Base-by-base conservation (phyloP, 1,140 invertebrate species). In the Tetragnatha versicolor region DNA sequence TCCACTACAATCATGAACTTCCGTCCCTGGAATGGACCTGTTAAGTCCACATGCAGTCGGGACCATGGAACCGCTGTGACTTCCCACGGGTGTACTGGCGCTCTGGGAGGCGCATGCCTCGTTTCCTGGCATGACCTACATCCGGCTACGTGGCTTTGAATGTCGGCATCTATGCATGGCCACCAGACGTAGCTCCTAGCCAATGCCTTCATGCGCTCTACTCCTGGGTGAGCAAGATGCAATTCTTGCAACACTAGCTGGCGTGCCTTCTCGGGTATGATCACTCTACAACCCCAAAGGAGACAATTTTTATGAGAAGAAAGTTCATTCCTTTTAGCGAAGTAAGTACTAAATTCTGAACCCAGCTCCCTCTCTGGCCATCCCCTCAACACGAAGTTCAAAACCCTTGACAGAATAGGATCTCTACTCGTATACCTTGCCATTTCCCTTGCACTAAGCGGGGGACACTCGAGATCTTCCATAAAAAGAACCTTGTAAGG, bases 191-290 rank as follows among this genome's bases (percentile, higher is more conserved):
- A 88, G 14, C 81, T 83, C 20, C 88, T 58, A 2, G 89, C 84
- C 17, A 88, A 55, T 1, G 83, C 79, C 82, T 90, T 90, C 88
- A 90, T 90, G 0, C 83, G 84, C 0, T 85, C 85, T 9, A 89
- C 86, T 5, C 89, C 88, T 3, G 85, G 84, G 81, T 90, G 89
- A 3, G 84, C 85, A 12, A 75, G 66, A 83, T 89, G 88, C 4
- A 86, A 58, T 37, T 82, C 61, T 27, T 82, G 35, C 25, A 85
- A 49, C 25, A 84, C 80, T 58, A 70, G 6, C 9, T 53, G 14
- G 31, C 68, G 77, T 20, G 81, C 53, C 22, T 31, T 45, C 20
- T 70, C 29, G 10, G 84, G 85, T 10, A 85, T 80, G 12, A 85
- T 33, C 9, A 83, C 55, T 25, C 80, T 1, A 17, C 60, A 35